Evolutionary conservation across 2,888 invertebrate species (phyloP).

Genomic region (Mythimna pallens): DNA sequence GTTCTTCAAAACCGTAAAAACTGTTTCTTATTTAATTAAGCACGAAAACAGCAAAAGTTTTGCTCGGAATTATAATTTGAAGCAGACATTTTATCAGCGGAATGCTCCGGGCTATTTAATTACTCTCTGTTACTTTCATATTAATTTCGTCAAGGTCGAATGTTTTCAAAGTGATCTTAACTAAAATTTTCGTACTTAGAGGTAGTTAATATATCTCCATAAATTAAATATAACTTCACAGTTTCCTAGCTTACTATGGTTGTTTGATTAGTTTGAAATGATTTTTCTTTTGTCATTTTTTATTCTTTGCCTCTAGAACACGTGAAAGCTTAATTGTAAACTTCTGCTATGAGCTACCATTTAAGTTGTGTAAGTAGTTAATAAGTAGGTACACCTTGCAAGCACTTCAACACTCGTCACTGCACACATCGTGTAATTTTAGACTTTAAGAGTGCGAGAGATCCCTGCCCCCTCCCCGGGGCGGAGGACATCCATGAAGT

Average conservation of each 20-base stretch:
- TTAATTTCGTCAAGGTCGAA: conserved; percentile 49
- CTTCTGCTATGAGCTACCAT: not conserved
- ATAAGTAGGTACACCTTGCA: no score
- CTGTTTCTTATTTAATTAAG: conserved; percentile 55
- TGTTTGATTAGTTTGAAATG: not conserved
- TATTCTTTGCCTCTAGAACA: not conserved
- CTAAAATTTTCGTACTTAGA: conserved; percentile 18
- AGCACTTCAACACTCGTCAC: no score
- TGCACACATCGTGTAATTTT: no score
- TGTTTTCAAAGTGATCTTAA: conserved; percentile 38
- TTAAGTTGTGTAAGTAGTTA: not conserved
- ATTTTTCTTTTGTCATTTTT: not conserved
- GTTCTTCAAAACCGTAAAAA: conserved; percentile 25
- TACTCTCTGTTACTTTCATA: conserved; percentile 60
- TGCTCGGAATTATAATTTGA: conserved; percentile 60
- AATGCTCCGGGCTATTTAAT: conserved; percentile 63
- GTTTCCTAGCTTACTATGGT: not conserved
- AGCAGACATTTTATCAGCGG: conserved; percentile 59
- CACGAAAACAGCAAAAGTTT: conserved; percentile 63
- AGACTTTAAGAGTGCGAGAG: no score
- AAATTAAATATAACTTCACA: conserved; percentile 14
- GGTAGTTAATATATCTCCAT: conserved; percentile 22
- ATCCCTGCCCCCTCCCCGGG: no score
- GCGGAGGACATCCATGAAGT: no score
- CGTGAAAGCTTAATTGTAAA: not conserved